phyloP scores from a whole-genome alignment of 2,888 invertebrate species.

The Volucella inflata region DNA sequence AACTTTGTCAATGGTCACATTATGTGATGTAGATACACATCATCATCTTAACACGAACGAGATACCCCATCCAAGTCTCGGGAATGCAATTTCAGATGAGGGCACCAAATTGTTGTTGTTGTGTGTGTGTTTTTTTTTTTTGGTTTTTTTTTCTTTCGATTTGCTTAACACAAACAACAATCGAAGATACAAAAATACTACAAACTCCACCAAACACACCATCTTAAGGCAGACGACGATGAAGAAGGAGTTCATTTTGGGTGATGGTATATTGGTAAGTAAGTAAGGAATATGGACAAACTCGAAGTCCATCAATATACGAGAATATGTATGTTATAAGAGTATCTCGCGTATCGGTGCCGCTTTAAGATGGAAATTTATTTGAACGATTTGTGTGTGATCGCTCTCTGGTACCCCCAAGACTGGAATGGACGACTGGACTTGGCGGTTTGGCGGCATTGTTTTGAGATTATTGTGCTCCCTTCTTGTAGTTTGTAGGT shows the following conservation, averaged over 20 bases:
- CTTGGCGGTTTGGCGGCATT: conserved; percentile 61
- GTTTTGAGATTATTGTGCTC: conserved; percentile 50
- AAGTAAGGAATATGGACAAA: conserved; percentile 18
- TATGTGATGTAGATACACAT: conserved; percentile 73
- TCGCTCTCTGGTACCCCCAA: not conserved
- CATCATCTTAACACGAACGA: conserved; percentile 59
- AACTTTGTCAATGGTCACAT: conserved; percentile 74
- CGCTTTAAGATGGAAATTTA: conserved; percentile 73
- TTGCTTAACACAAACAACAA: conserved; percentile 66
- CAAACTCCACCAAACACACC: not conserved
- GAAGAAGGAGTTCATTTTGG: conserved; percentile 40
- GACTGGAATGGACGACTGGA: not conserved
- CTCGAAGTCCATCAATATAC: conserved; percentile 40
- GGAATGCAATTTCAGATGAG: conserved; percentile 56
- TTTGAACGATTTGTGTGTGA: conserved; percentile 71
- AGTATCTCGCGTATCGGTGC: conserved; percentile 46
- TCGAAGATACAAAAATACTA: conserved; percentile 35
- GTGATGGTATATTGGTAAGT: conserved; percentile 1
- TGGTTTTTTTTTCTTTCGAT: conserved; percentile 22
- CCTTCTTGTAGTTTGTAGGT: not conserved
- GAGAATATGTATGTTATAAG: conserved; percentile 4
- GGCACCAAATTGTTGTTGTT: not conserved
- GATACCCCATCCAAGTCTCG: conserved; percentile 19
- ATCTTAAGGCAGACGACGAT: not conserved
- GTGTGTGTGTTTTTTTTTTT: conserved; percentile 8